Conservation (phyloP, 2,113 vertebrate species). For the Xiphophorus couchianus region DNA sequence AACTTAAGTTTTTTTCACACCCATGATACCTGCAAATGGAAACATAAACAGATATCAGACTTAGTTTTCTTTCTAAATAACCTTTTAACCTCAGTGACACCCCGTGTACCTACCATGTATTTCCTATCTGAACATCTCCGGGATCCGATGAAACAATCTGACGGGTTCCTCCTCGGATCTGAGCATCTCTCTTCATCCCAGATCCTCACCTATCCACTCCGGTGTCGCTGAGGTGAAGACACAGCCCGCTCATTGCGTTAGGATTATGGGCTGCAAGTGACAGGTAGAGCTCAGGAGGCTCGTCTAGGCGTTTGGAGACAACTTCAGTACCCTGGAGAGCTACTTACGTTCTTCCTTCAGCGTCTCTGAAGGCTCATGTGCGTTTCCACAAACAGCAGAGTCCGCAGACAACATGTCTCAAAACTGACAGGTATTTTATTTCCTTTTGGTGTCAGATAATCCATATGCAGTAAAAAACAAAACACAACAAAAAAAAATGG, state of each 20-base stretch:
- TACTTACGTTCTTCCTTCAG: slow-evolving; percentile 69
- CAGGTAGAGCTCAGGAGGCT: slow-evolving; percentile 33
- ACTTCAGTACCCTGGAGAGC: slow-evolving; percentile 85
- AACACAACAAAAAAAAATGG: neutral
- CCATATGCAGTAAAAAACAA: neutral
- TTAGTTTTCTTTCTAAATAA: neutral
- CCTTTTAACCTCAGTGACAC: neutral
- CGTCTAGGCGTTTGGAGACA: slow-evolving; percentile 61
- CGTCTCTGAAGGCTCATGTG: slow-evolving; percentile 44
- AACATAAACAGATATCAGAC: neutral
- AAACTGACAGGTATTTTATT: neutral
- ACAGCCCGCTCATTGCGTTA: slow-evolving; percentile 43
- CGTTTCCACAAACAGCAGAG: slow-evolving; percentile 51
- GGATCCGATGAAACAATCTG: slow-evolving; percentile 26
- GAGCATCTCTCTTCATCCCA: slow-evolving; percentile 15
- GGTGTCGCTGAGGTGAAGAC: slow-evolving; percentile 14
- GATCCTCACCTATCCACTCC: slow-evolving; percentile 9
- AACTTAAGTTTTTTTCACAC: slow-evolving; percentile 30
- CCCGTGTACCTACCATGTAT: slow-evolving; percentile 49
- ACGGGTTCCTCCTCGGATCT: slow-evolving; percentile 22
- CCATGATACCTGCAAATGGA: slow-evolving; percentile 45
- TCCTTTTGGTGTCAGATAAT: neutral
- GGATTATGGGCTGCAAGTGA: slow-evolving; percentile 42
- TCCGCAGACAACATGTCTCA: slow-evolving; percentile 34
- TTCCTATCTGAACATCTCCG: slow-evolving; percentile 28